Evolutionary conservation across 2,888 invertebrate species (phyloP).

Genomic region (Leptinotarsa juncta): DNA sequence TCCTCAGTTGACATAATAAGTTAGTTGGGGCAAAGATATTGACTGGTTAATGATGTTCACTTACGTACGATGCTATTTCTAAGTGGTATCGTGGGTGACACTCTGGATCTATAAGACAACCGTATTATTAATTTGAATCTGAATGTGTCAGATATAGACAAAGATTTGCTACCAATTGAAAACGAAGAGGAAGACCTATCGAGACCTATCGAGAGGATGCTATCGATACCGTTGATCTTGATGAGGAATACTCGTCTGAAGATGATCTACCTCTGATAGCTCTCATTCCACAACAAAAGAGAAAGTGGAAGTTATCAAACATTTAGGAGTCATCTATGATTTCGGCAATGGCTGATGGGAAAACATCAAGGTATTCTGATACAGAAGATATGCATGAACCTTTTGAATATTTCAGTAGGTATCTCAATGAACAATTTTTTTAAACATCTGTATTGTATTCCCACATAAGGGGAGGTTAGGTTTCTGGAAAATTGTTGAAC

Average conservation of each 20-base stretch:
- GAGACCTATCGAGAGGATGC: no score
- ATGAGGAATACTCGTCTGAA: constrained; percentile 14
- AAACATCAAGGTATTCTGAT: constrained; percentile 9
- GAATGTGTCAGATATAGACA: neutral
- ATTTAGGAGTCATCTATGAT: constrained; percentile 13
- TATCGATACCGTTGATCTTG: neutral
- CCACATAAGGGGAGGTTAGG: neutral
- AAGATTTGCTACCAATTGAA: no score
- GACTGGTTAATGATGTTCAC: neutral
- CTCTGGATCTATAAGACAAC: no score
- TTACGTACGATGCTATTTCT: neutral
- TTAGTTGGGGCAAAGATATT: constrained; percentile 6
- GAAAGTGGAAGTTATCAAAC: constrained; percentile 1
- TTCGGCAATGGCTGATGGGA: constrained; percentile 12
- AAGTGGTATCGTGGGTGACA: no score
- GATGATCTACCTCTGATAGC: constrained; percentile 11
- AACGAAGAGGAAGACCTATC: neutral
- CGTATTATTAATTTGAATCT: no score
- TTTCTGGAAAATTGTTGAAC: constrained; percentile 1
- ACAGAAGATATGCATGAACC: constrained; percentile 18
- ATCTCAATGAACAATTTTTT: constrained; percentile 25
- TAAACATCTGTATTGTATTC: constrained; percentile 16
- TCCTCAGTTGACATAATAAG: constrained; percentile 1
- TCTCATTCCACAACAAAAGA: neutral
- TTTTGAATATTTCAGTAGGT: constrained; percentile 24